These are phyloP conservation scores for Cheilosia soror DNA, from an alignment of 2,888 invertebrate genomes.

Conservation along the genomic window DNA sequence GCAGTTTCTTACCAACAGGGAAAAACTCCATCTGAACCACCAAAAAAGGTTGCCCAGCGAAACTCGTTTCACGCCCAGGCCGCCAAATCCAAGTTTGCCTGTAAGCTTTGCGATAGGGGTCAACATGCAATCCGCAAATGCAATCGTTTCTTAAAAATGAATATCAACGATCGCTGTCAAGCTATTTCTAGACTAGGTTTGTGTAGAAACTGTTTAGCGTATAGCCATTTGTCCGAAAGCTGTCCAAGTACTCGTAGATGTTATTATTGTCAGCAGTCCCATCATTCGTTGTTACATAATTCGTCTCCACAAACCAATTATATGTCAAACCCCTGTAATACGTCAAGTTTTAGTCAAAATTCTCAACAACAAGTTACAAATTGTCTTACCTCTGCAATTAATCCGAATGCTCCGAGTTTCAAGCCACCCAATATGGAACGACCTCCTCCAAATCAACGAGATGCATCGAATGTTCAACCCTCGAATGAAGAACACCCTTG, in stretches of 20 bases:
- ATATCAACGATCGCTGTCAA: neutral
- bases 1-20: too few species aligned
- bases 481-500: slow-evolving; percentile 13
- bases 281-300: neutral
- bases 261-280: slow-evolving; percentile 7
- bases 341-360: too few species aligned
- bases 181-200: neutral
- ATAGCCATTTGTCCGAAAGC: slow-evolving; percentile 7
- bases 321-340: too few species aligned
- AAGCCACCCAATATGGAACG: too few species aligned
- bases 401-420: too few species aligned
- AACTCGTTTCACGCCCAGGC: slow-evolving; percentile 2
- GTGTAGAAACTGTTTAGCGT: slow-evolving; percentile 10
- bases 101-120: slow-evolving; percentile 36
- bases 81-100: neutral
- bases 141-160: slow-evolving; percentile 35
- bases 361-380: too few species aligned
- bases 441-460: neutral
- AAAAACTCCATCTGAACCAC: too few species aligned
- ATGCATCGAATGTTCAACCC: neutral
- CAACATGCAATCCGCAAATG: slow-evolving; percentile 56
- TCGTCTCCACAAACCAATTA: too few species aligned
- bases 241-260: neutral
- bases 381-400: too few species aligned
- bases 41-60: too few species aligned